Conservation (phyloP, 2,888 invertebrate genomes). For the Galerucella pusilla region DNA sequence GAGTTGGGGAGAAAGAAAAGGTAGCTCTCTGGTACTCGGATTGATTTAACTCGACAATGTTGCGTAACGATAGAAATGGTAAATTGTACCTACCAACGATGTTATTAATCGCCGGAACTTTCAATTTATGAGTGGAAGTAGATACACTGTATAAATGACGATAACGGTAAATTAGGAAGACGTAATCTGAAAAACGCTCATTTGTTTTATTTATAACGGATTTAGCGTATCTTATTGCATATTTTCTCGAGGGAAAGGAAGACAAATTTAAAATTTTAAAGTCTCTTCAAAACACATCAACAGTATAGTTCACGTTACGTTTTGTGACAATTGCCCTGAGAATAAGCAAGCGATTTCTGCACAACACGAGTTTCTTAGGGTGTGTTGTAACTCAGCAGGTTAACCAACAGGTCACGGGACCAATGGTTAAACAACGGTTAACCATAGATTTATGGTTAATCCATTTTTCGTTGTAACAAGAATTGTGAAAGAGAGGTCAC, state of each 20-base stretch:
- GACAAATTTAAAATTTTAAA: too few species aligned
- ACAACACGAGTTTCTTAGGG: too few species aligned
- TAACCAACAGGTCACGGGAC: not conserved
- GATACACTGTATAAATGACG: not conserved
- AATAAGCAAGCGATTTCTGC: too few species aligned
- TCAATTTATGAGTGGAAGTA: slow-evolving; percentile 15
- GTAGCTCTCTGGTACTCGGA: not conserved
- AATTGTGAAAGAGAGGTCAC: not conserved
- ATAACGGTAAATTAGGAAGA: slow-evolving; percentile 10
- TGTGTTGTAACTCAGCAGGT: too few species aligned
- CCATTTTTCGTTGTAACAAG: not conserved
- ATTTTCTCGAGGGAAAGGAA: not conserved
- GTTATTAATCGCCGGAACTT: slow-evolving; percentile 13
- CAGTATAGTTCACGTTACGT: too few species aligned
- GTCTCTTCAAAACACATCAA: too few species aligned
- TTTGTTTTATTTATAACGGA: not conserved
- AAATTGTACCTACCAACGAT: not conserved
- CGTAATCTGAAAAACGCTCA: slow-evolving; percentile 1
- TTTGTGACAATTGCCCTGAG: too few species aligned
- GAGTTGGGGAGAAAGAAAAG: not conserved
- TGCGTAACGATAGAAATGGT: not conserved
- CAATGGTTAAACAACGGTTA: not conserved
- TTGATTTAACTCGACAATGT: slow-evolving; percentile 1
- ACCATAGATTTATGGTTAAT: not conserved
- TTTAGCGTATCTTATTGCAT: not conserved